A percentile compares a stretch with the other conserved stretches of the same genome.
Conservation (phyloP, 2,113 vertebrate species). For the Rallus limicola region DNA sequence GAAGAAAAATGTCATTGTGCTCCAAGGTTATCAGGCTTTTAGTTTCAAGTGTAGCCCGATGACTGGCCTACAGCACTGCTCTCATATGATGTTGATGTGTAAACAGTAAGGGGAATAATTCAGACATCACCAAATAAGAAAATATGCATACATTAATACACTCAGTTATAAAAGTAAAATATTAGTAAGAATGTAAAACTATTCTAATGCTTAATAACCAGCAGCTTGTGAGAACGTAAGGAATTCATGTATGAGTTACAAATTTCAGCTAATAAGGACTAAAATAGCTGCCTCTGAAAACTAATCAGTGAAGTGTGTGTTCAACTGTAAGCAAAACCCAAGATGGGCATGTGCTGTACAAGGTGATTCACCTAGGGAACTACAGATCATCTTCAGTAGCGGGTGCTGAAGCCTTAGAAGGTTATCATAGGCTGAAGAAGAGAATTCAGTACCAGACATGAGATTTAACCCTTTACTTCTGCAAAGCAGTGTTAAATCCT, state of each 20-base stretch:
- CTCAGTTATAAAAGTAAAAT: not conserved
- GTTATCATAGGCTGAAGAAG: not conserved
- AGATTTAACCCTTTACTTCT: not conserved
- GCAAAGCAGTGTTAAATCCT: not conserved
- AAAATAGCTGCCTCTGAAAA: not conserved
- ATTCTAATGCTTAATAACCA: not conserved
- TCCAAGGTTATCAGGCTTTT: not conserved
- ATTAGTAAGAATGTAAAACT: not conserved
- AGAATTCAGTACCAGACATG: not conserved
- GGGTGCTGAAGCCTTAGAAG: not conserved
- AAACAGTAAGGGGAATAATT: not conserved
- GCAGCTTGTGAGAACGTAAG: not conserved
- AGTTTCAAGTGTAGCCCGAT: not conserved
- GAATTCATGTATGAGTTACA: not conserved
- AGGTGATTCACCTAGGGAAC: not conserved
- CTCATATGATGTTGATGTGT: not conserved
- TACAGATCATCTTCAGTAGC: not conserved
- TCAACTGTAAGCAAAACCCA: not conserved
- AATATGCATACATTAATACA: not conserved
- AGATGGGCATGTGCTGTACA: rapidly evolving
- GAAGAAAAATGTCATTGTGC: not conserved
- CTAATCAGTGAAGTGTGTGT: not conserved
- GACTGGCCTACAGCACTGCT: not conserved
- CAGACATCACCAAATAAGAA: not conserved
- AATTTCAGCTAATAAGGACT: not conserved